These are phyloP conservation scores for Galeopsomyia nigrocyanea DNA, from an alignment of 2,888 invertebrate genomes.

Conservation along the genomic window DNA sequence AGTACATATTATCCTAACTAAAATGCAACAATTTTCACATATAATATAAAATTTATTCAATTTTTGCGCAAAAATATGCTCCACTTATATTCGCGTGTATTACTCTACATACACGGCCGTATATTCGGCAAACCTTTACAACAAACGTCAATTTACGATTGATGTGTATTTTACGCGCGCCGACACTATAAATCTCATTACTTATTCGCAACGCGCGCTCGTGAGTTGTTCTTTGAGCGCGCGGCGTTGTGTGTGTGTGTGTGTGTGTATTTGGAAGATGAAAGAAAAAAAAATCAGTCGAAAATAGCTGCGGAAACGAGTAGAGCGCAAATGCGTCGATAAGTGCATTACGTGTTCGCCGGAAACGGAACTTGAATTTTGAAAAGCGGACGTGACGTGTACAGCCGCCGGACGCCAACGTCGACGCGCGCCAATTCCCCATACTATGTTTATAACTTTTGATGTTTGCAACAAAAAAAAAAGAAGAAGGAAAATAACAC, in stretches of 20 bases:
- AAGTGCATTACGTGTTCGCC: slow-evolving; percentile 55
- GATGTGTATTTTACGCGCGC: not conserved
- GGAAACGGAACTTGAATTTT: slow-evolving; percentile 55
- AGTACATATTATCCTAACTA: slow-evolving; percentile 19
- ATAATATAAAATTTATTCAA: no score
- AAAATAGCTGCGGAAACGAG: slow-evolving; percentile 45
- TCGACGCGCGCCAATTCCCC: not conserved
- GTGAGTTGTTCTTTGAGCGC: slow-evolving; percentile 27
- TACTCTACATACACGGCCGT: no score
- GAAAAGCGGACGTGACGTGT: slow-evolving; percentile 52
- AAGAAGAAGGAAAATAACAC: no score
- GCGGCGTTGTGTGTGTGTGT: no score
- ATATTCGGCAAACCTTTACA: not conserved
- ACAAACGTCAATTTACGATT: slow-evolving; percentile 8
- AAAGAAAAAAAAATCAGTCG: slow-evolving; percentile 26
- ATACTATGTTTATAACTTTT: slow-evolving; percentile 21
- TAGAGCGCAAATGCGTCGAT: slow-evolving; percentile 49
- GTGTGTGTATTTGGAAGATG: slow-evolving; percentile 26
- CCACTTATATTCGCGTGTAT: no score
- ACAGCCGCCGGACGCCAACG: slow-evolving; percentile 28
- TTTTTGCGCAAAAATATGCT: no score
- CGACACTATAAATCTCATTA: slow-evolving; percentile 29
- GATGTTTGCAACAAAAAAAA: slow-evolving; percentile 4
- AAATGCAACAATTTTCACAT: not conserved
- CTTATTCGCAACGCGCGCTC: slow-evolving; percentile 36